Base-by-base conservation (phyloP, 1,140 invertebrate species). In the Cotesia typhae region DNA sequence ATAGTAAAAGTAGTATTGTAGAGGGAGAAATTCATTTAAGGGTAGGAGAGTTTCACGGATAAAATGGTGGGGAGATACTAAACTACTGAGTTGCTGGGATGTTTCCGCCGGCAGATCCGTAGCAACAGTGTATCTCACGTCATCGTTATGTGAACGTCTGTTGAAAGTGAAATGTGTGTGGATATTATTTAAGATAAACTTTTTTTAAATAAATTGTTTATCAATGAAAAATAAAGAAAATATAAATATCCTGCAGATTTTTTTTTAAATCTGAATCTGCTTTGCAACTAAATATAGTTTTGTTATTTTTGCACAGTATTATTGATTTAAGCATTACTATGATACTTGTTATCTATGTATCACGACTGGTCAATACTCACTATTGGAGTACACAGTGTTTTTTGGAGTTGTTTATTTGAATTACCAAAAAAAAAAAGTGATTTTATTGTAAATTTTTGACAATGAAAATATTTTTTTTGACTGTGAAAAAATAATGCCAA, bases 101-200 rank as follows among this genome's bases (percentile, higher is more conserved):
- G 38, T 37, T 65, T 35, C 4, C 63, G 38, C 63, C 63, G 63
- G n/a, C 63, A 65, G 37, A 65, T 65, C 41, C 63, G 63, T 65
- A 65, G 63, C 63, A 65, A 65, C 63, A 65, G 63, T 65, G 63
- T 65, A 37, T 65, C 63, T 65, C 37, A 37, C 36, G 63, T 47
- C n/a, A 20, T 37, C 37, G 63, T 36, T 14, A 65, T 57, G 41
- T 47, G 41, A 47, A 47, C 6, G 10, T 47, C 41, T 47, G 10
- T 47, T 47, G 41, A 47, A 47, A 47, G 41, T 47, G 41, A 47
- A 47, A 47, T 47, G 41, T 47, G 41, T 47, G 41, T 47, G 41
- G 7, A 47, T 47, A 47, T 47, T 47, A 6, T 9, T 47, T 9
- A 47, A 47, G 5, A 47, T 47, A 47, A 47, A 47, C 41, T 47